Evolutionary conservation across 2,113 vertebrate genomes (phyloP), one percentile per base, ranked within the genome.

Genomic region (Poecilia latipinna): DNA sequence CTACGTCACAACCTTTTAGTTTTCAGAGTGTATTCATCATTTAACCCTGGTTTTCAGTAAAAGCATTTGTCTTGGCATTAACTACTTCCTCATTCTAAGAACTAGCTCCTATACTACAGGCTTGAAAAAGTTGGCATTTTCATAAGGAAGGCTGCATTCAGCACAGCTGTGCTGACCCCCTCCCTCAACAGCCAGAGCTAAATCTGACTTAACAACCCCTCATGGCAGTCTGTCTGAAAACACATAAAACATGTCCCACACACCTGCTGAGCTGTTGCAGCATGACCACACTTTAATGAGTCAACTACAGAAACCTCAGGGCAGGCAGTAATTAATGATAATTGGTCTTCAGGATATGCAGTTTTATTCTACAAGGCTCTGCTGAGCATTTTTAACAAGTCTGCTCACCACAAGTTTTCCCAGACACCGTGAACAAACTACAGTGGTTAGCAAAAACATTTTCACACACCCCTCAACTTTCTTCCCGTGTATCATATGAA

Each of bases 291-390:
- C 71, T 60, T 88, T 85, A 82, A 90, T 82, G 72, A 65, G 85
- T 88, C 79, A 79, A 85, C 90, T 87, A 70, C 74, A 75, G 77
- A 85, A 70, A 88, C 90, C 77, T 69, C 86, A 82, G 65, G 85
- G 84, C 33, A 57, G 51, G 51, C 51, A 57, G 51, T 57, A 57
- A 57, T 57, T 57, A 57, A 57, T n/a, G 24, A 24, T 57, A 57
- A 57, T 57, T 57, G 51, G 22, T 57, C 51, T 24, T n/a, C 51
- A 57, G 51, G 24, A 57, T n/a, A 57, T 57, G 51, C 24, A 54
- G 48, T 24, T 54, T 54, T 24, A 22, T 54, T 22, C 48, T 54
- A 57, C 51, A n/a, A 57, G 51, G 51, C 7, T 57, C 24, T 57
- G 51, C 51, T n/a, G 51, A 8, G 22, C 10, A 57, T 57, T n/a